phyloP scores from a whole-genome alignment of 2,888 invertebrate species.

The Drosophila prolongata region DNA sequence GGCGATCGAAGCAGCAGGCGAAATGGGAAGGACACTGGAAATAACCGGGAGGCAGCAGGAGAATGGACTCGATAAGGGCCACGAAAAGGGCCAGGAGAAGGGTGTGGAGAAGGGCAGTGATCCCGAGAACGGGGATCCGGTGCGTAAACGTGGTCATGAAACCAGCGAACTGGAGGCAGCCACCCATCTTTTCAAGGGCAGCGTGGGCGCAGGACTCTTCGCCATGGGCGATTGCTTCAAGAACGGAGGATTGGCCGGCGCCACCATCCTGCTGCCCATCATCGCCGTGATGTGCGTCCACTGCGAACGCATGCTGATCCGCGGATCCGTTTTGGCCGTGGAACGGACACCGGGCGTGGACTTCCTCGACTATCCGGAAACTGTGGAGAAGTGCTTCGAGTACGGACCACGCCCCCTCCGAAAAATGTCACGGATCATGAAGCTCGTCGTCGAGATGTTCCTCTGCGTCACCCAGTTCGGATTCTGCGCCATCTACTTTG shows the following conservation, averaged over 20 bases:
- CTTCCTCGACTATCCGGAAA: slow-evolving; percentile 92
- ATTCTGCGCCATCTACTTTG: slow-evolving; percentile 98
- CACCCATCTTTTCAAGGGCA: slow-evolving; percentile 96
- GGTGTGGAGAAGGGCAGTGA: slow-evolving; percentile 23
- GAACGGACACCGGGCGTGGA: slow-evolving; percentile 76
- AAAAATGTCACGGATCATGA: slow-evolving; percentile 87
- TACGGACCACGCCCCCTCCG: slow-evolving; percentile 88
- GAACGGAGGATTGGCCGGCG: slow-evolving; percentile 94
- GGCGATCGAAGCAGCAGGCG: slow-evolving; percentile 51
- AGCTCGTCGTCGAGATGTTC: slow-evolving; percentile 91
- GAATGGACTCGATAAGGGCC: slow-evolving; percentile 13
- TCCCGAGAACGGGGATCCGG: slow-evolving; percentile 29
- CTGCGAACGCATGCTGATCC: slow-evolving; percentile 94
- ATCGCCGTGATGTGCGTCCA: slow-evolving; percentile 96
- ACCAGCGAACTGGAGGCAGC: slow-evolving; percentile 92
- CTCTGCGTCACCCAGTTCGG: slow-evolving; percentile 97
- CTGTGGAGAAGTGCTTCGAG: slow-evolving; percentile 92
- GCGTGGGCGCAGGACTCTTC: slow-evolving; percentile 97
- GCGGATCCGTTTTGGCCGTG: slow-evolving; percentile 75
- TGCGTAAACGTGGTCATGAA: slow-evolving; percentile 58
- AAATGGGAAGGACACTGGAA: slow-evolving; percentile 63
- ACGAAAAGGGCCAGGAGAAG: slow-evolving; percentile 9
- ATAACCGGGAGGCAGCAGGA: slow-evolving; percentile 41
- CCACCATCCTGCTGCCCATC: slow-evolving; percentile 90
- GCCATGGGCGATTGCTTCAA: slow-evolving; percentile 97